Percentiles rank a stretch among this genome's conserved stretches.
Evolutionary conservation across 2,113 vertebrate species (phyloP).

Genomic region (Geococcyx californianus): DNA sequence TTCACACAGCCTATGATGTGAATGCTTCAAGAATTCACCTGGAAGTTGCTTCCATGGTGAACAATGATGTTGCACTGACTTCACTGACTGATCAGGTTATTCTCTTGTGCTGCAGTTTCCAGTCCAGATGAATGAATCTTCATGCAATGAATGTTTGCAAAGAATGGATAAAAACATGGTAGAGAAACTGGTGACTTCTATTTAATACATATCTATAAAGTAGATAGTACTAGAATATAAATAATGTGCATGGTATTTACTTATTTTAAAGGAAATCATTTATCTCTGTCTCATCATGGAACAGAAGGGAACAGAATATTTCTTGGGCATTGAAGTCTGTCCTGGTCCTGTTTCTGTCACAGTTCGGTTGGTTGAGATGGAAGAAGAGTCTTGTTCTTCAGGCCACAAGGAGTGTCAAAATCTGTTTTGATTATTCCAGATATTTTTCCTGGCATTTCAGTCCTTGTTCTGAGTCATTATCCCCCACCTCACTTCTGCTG

Average conservation of each 20-base stretch:
- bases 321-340: not conserved
- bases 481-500: not conserved
- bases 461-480: not conserved
- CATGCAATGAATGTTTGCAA: not conserved
- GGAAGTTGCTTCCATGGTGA: not conserved
- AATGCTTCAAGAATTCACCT: not conserved
- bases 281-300: not conserved
- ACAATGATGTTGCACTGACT: not conserved
- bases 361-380: not conserved
- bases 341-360: not conserved
- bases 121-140: fast-evolving
- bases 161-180: not conserved
- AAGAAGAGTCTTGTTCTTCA: not conserved
- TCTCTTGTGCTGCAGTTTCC: not conserved
- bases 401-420: not conserved
- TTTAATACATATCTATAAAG: not conserved
- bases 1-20: not conserved
- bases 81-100: fast-evolving
- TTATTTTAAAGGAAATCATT: not conserved
- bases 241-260: not conserved
- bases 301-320: not conserved
- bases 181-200: not conserved
- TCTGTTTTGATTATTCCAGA: not conserved
- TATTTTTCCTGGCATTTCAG: not conserved
- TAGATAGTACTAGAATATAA: not conserved